phyloP scores from a whole-genome alignment of 2,797 vertebrate genomes.

The Syngnathus rostellatus region DNA sequence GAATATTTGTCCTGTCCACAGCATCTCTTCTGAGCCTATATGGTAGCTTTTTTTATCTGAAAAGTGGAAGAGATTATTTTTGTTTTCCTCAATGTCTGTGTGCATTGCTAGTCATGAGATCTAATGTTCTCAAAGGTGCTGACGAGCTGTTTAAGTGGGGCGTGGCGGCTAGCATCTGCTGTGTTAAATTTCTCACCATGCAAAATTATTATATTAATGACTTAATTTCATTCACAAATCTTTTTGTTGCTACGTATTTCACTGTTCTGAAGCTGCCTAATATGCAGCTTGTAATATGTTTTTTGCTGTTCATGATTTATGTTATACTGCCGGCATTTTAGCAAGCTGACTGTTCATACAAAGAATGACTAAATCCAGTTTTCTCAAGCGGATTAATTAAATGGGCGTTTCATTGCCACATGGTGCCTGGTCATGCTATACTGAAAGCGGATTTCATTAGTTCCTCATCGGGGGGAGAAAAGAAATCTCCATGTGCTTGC shows the following conservation, averaged over 20 bases:
- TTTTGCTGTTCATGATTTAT: background rate
- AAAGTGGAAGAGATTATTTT: background rate
- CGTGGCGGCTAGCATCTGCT: constrained; percentile 41
- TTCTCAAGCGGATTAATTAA: constrained; percentile 51
- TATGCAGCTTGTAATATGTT: background rate
- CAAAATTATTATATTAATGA: constrained; percentile 39
- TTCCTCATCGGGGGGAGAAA: constrained; percentile 24
- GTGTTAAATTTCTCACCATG: constrained; percentile 38
- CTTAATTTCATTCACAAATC: constrained; percentile 23
- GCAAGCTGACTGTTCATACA: constrained; percentile 22
- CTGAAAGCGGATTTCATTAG: constrained; percentile 41
- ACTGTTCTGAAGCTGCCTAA: background rate
- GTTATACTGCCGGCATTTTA: constrained; percentile 4
- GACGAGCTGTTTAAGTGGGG: constrained; percentile 47
- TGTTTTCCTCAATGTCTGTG: constrained; percentile 3
- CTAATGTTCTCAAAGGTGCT: constrained; percentile 45
- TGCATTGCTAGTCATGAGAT: constrained; percentile 15
- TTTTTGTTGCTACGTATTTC: background rate
- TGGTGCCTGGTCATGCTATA: constrained; percentile 42
- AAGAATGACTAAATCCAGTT: constrained; percentile 53
- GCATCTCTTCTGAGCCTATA: background rate
- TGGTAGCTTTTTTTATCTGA: background rate
- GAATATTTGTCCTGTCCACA: background rate
- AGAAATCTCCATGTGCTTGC: constrained; percentile 28
- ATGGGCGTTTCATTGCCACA: constrained; percentile 31